Evolutionary conservation across 2,113 vertebrate genomes (phyloP), one percentile per base, ranked within the genome.

Genomic region (Poeciliopsis retropinna): DNA sequence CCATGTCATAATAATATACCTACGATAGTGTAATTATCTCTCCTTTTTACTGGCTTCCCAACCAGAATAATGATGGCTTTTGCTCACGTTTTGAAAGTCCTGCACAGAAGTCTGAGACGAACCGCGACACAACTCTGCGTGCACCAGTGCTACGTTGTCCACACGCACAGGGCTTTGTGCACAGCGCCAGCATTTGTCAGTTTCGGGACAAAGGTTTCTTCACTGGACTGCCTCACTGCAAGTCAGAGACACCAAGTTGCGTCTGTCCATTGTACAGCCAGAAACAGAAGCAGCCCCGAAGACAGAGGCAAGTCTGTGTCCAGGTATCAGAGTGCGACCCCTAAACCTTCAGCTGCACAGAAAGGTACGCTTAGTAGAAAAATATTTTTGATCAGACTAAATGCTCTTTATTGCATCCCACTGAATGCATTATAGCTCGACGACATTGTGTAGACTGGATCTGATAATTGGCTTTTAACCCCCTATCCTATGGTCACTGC

Each of bases 321-420:
- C 44, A 89, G 82, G 68, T 84, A 72, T 11, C 83, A 75, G 28
- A 70, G 78, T 3, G 90, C 75, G 0, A 91, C 89, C 0, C 54
- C 94, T 0, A 68, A 86, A n/a, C 6, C 92, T 8, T 95, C 96
- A 1, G 73, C 94, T 2, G 76, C 95, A 25, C 95, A 94, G 44
- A 98, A 94, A 96, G 96, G 97, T 98, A 88, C 80, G 29, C 28
- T 14, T n/a, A n/a, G 11, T 61, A 13, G 57, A 25, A 60, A 60
- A 3, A 12, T 27, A 3, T 64, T 64, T 30, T 64, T 31, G 22
- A 44, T 14, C 37, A 41, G 44, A 47, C 17, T n/a, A 57, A 57
- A n/a, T 9, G 9, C 51, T 2, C 51, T 8, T 57, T n/a, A n/a
- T 9, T 57, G 51, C 51, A 57, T 57, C 22, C 6, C 51, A 57